Base-by-base conservation (phyloP, 2,888 invertebrate species). In the Drosophila recens region DNA sequence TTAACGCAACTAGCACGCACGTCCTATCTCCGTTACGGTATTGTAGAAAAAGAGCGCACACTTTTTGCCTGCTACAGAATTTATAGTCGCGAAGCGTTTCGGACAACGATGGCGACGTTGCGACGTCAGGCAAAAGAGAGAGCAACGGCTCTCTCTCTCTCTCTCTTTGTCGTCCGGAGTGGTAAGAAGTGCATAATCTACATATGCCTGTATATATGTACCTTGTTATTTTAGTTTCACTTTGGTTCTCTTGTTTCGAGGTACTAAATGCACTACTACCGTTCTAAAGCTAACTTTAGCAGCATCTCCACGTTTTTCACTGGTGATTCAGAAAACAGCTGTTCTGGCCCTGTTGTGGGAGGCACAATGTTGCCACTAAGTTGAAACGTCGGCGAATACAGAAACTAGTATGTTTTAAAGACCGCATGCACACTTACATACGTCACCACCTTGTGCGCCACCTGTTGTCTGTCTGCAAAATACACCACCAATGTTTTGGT, bases 21-120 rank as follows among this genome's bases (percentile, higher is more conserved):
- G 90, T 91, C 89, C 80, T 80, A 79, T 69, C 89, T 82, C 79
- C 66, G 80, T 79, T 82, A 85, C 80, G 81, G 79, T 84, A 78
- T 73, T 76, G 65, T 79, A 75, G 78, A 79, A 90, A 91, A 90
- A 91, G 91, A 91, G 90, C 88, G 81, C 71, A 82, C 57, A 46
- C 56, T 61, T 74, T 73, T 69, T 49, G 49, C 62, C 36, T 58
- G 67, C 73, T 62, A 68, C 67, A 72, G 68, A 79, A 80, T 88
- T 90, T 90, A 90, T 90, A 88, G 75, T 57, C 43, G 23, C 36
- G 33, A 45, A 52, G 54, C 42, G 54, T 30, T 67, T 68, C 66
- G 23, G 17, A 46, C 36, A 49, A 30, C 46, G 57, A 27, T 48
- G 46, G 54, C 62, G 34, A 57, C 46, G 58, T 49, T 20, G 42